These are phyloP conservation scores for Agelas oroides DNA, from an alignment of 37 sponge, comb jelly and placozoan genomes.

Conservation along the genomic window DNA sequence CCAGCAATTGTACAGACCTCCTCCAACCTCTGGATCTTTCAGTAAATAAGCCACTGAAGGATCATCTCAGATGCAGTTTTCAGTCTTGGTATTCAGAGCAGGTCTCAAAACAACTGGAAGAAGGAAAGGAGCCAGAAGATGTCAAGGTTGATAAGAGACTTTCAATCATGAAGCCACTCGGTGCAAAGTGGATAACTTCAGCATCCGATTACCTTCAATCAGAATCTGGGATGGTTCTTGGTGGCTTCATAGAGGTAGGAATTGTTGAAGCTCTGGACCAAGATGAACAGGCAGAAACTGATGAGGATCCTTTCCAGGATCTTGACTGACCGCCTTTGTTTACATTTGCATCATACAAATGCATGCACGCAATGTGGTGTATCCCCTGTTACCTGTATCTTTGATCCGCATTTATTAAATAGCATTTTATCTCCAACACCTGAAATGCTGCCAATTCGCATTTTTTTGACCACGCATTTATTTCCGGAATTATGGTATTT, in stretches of 20 bases:
- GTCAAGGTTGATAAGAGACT: conserved; percentile 3
- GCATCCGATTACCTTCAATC: conserved; percentile 18
- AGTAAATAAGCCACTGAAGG: conserved; percentile 54
- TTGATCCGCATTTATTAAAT: no score
- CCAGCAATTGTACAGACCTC: conserved; percentile 45
- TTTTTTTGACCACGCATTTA: no score
- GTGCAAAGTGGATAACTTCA: background rate
- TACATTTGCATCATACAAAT: no score
- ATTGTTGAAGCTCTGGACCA: background rate
- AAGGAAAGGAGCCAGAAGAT: conserved; percentile 29
- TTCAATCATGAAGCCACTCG: background rate
- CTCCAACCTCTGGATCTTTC: conserved; percentile 43
- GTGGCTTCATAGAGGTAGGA: background rate
- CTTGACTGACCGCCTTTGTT: no score
- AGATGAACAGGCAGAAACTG: no score
- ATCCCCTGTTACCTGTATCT: no score
- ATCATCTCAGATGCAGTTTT: conserved; percentile 30
- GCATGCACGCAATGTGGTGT: no score
- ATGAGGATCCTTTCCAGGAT: no score
- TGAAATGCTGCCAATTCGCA: no score
- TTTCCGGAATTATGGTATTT: no score
- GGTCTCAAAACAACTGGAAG: conserved; percentile 31
- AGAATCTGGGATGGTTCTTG: conserved; percentile 1
- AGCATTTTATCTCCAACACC: no score
- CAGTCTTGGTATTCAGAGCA: conserved; percentile 53